Evolutionary conservation across 2,113 vertebrate species (phyloP).

Genomic region (Sciurus niger): DNA sequence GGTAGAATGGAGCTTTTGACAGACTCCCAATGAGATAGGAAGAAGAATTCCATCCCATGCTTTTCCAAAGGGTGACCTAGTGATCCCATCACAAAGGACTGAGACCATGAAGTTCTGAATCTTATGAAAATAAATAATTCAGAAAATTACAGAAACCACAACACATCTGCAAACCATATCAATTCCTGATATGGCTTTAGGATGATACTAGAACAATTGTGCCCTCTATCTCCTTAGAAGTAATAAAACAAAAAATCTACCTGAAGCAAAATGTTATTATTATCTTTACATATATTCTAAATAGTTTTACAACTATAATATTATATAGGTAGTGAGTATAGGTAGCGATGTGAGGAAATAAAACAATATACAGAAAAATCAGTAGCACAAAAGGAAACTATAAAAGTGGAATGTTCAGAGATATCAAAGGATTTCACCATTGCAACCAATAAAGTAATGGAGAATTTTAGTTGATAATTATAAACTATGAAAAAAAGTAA

Average conservation of each 20-base stretch:
- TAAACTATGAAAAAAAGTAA: not conserved
- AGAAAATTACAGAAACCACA: not conserved
- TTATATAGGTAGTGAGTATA: not conserved
- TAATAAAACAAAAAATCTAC: not conserved
- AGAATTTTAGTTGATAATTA: not conserved
- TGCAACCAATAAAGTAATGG: not conserved
- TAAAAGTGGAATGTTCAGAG: not conserved
- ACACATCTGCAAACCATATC: not conserved
- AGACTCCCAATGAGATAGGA: fast-evolving
- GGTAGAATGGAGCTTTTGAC: not conserved
- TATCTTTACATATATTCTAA: conserved; percentile 13
- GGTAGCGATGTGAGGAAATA: not conserved
- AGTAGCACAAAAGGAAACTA: not conserved
- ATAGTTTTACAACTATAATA: not conserved
- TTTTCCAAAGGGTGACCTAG: not conserved
- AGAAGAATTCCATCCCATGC: not conserved
- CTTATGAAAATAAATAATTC: not conserved
- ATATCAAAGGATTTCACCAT: not conserved
- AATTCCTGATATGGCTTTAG: not conserved
- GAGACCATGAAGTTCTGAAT: not conserved
- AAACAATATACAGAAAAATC: not conserved
- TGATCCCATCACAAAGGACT: not conserved
- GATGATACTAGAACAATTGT: not conserved
- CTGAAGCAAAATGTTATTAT: not conserved
- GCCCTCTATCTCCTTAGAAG: not conserved